Base-by-base conservation (phyloP, 1,140 invertebrate species). In the Drosophila bifasciata region DNA sequence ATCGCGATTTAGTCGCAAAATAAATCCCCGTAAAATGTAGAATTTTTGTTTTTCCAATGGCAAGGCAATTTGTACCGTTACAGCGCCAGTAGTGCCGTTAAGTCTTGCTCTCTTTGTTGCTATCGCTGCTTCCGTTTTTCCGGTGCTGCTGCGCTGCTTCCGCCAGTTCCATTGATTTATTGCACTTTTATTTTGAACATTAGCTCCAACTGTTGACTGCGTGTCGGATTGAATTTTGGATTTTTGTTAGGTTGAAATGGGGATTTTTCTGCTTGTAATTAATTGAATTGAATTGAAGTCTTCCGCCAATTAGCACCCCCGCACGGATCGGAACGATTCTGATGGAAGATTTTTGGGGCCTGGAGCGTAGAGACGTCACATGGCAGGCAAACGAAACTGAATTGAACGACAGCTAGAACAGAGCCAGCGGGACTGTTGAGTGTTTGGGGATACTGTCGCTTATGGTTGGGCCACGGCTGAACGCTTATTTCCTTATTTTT, bases 131-230 rank as follows among this genome's bases (percentile, higher is more conserved):
- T 61, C 56, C 69, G 56, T 69, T 43, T 43, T 41, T 51, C 62
- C 55, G 9, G 40, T 28, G 46, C 63, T 56, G 40, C 8, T 32
- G 28, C 21, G 69, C 69, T 74, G 69, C 70, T 74, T 59, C 48
- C 79, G 57, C 40, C 69, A 59, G 61, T 39, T 46, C 23, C 79
- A 83, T 83, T 83, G 79, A 83, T 83, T 83, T 83, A 83, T 84
- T 70, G 75, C 79, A 83, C 60, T 83, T 83, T 81, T 36, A 36
- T 36, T 1, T 64, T 32, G 51, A 16, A 43, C 63, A 43, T 63
- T 44, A 40, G 13, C 17, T 49, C 21, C 43, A 57, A 64, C 40
- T 21, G 16, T 46, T 32, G 46, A 40, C 44, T 39, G 11, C 41
- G 15, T 53, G 28, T 23, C 19, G 32, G 64, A 39, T 68, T 68